These are phyloP conservation scores for Temnopleurus reevesii DNA, from an alignment of 53 echinoderm and acorn worm species.

Conservation along the genomic window DNA sequence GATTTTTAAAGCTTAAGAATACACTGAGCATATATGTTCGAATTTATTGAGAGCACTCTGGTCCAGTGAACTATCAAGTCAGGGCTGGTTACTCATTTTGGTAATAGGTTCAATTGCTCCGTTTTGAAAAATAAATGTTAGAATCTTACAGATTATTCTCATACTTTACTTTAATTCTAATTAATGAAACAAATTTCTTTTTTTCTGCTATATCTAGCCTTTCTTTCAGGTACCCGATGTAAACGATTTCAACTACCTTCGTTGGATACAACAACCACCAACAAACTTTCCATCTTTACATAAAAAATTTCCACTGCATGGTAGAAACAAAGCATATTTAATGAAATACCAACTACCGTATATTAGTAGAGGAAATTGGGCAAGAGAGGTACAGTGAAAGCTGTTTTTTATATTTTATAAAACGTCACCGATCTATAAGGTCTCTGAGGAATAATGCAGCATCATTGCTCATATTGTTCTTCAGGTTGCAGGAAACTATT, in stretches of 20 bases:
- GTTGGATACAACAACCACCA: neutral
- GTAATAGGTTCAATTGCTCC: neutral
- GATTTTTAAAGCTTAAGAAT: neutral
- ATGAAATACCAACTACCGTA: no score
- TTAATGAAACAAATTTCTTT: conserved; percentile 41
- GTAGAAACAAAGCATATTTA: neutral
- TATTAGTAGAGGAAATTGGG: no score
- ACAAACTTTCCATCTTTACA: neutral
- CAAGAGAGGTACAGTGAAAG: no score
- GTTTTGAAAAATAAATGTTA: neutral
- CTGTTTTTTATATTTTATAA: no score
- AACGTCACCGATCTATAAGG: no score
- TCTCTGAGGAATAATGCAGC: no score
- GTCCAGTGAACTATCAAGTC: neutral
- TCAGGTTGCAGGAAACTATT: no score
- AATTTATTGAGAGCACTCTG: conserved; percentile 11
- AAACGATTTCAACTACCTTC: neutral
- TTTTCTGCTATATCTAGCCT: neutral
- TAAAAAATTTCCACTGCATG: neutral
- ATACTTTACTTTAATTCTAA: neutral
- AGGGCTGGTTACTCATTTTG: neutral
- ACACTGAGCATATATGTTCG: neutral
- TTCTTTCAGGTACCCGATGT: conserved; percentile 6
- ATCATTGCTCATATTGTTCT: no score
- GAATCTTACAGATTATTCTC: neutral